Evolutionary conservation across 2,888 invertebrate species (phyloP).

Genomic region (Ganaspis brasiliensis): DNA sequence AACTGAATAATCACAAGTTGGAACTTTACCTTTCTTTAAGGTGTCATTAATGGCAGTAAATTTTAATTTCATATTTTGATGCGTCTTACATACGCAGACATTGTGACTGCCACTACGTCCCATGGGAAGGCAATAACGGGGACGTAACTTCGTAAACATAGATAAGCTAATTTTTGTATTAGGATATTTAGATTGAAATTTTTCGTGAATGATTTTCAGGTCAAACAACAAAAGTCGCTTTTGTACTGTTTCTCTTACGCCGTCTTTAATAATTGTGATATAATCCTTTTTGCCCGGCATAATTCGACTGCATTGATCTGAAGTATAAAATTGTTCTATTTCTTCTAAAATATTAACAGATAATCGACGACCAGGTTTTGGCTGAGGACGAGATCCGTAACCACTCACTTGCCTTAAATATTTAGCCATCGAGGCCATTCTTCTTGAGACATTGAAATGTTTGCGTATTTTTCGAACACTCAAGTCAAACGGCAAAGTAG

Average conservation of each 20-base stretch:
- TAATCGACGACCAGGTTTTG: not conserved
- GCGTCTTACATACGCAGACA: conserved; percentile 36
- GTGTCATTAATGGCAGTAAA: conserved; percentile 22
- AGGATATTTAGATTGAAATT: conserved; percentile 33
- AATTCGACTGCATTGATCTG: conserved; percentile 39
- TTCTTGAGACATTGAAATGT: conserved; percentile 24
- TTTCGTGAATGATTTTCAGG: conserved; percentile 29
- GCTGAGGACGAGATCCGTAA: conserved; percentile 16
- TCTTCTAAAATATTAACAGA: not conserved
- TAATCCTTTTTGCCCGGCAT: conserved; percentile 48
- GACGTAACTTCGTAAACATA: conserved; percentile 15
- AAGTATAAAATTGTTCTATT: conserved; percentile 36
- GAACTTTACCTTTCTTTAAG: conserved; percentile 31
- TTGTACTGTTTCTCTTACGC: conserved; percentile 30
- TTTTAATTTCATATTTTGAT: conserved; percentile 39
- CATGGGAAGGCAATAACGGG: conserved; percentile 12
- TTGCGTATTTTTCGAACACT: conserved; percentile 39
- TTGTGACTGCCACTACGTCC: conserved; percentile 9
- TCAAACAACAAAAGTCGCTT: conserved; percentile 34
- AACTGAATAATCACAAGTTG: not conserved
- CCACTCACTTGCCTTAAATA: conserved; percentile 42
- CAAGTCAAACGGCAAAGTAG: conserved; percentile 36
- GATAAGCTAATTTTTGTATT: conserved; percentile 10
- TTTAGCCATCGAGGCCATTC: conserved; percentile 44
- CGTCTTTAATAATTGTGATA: conserved; percentile 31